Base-by-base conservation (phyloP, 2,797 vertebrate genomes). In the Semotilus atromaculatus region DNA sequence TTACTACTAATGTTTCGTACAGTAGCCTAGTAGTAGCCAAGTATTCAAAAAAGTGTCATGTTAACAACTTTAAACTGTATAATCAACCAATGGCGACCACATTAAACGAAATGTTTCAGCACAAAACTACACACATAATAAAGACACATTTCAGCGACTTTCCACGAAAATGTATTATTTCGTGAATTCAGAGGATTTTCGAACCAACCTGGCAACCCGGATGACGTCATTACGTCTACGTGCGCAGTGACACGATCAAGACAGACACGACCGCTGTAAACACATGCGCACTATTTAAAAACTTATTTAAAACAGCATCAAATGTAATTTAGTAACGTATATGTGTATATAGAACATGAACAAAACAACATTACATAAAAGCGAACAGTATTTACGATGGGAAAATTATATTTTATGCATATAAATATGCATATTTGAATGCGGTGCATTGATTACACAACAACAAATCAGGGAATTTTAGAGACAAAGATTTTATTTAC, bases 401-500 rank as follows among this genome's bases (percentile, higher is more conserved):
- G 4, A 38, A 23, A 21, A 7, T 14, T 7, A 29, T 31, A 31
- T 31, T 31, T 31, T 31, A 31, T 7, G 1, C 14, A 5, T 26
- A 6, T n/a, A n/a, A n/a, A n/a, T n/a, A n/a, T n/a, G n/a, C n/a
- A n/a, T n/a, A n/a, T n/a, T n/a, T n/a, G 7, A 36, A 36, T 26
- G 58, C 58, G 58, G 11, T 62, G n/a, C 11, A 48, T 48, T 48
- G 45, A n/a, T n/a, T 60, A 60, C n/a, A 13, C 58, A 13, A 60
- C 58, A 13, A 60, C 13, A 34, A n/a, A 67, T 10, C n/a, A 16
- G 1, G 18, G 8, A 10, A 13, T 21, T 75, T 67, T 43, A 53
- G 11, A 80, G 38, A 80, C 43, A 73, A 62, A 19, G 13, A 26
- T 2, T 82, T 83, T 79, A 85, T 75, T 81, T n/a, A 82, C 4